Base-by-base conservation (phyloP, 2,888 invertebrate species). In the Cotesia congregata region DNA sequence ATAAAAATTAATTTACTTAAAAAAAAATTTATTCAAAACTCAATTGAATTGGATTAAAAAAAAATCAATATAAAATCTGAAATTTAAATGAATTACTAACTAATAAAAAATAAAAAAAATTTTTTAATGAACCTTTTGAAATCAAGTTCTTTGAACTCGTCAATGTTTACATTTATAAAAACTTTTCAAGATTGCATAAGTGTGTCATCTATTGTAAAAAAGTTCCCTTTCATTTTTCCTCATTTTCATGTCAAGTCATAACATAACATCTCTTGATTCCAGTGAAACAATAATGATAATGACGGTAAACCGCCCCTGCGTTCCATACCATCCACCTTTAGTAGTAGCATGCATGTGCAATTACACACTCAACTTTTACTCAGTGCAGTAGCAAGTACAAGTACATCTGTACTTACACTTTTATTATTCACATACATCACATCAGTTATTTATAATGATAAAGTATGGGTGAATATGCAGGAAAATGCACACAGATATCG, bases 401-500 rank as follows among this genome's bases (percentile, higher is more conserved):
- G 50, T 69, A 41, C 20, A 17, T 50, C 50, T 50, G 50, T 50
- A 50, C 50, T 12, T 50, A 50, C 40, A 50, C 40, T 65, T 39
- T 64, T 64, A 20, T 73, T 30, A 65, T 15, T 3, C 30, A 50
- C 17, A 50, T 20, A 65, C 12, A 61, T 15, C 12, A n/a, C 65
- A 65, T 30, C 20, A 12, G 1, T 64, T 40, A 15, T 68, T 17
- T n/a, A 68, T 61, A 30, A 65, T 30, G 30, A 30, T 30, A 30
- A 30, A 2, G 30, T 30, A 30, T 30, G 30, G 30, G 30, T 30
- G 38, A 12, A 38, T 30, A n/a, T 17, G 15, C 62, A 17, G 62
- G 20, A 30, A 65, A 65, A 65, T 65, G 38, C 65, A 65, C 9
- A 67, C 50, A 20, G 50, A 30, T 15, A 73, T 67, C 30, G 73